These are phyloP conservation scores for Jordanella pulchra DNA, from an alignment of 2,797 vertebrate species.

Conservation along the genomic window DNA sequence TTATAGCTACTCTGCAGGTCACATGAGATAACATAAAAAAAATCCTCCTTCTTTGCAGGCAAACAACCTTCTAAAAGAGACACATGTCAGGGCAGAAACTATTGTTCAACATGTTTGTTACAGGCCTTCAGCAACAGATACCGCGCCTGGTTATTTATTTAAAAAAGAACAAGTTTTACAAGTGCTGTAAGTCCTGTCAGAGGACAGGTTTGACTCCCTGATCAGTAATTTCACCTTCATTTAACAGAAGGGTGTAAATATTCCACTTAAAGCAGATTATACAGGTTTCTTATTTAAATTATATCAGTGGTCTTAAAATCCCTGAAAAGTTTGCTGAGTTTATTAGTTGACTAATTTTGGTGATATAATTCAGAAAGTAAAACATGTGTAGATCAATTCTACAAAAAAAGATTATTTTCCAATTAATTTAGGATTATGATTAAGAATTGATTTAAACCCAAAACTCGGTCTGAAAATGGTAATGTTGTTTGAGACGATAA, in stretches of 20 bases:
- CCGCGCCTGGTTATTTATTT: background rate
- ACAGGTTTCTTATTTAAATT: background rate
- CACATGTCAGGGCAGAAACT: background rate
- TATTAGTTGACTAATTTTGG: no score
- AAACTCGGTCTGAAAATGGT: no score
- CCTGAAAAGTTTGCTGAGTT: background rate
- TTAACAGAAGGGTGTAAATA: background rate
- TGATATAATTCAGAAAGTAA: no score
- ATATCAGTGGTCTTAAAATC: background rate
- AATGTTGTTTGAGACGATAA: no score
- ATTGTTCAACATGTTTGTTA: background rate
- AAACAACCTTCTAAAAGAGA: background rate
- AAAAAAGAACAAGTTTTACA: background rate
- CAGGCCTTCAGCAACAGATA: background rate
- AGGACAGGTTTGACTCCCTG: background rate
- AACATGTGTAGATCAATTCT: no score
- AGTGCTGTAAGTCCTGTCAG: no score
- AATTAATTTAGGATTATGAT: no score
- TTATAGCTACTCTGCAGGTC: background rate
- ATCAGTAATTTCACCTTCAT: background rate
- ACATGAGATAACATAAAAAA: background rate
- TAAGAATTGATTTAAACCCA: no score
- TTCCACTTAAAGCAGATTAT: background rate
- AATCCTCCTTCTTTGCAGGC: constrained; percentile 9
- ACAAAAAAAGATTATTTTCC: no score